Base-by-base conservation (phyloP, 1,140 invertebrate species). In the Dolichoris vasculosae region DNA sequence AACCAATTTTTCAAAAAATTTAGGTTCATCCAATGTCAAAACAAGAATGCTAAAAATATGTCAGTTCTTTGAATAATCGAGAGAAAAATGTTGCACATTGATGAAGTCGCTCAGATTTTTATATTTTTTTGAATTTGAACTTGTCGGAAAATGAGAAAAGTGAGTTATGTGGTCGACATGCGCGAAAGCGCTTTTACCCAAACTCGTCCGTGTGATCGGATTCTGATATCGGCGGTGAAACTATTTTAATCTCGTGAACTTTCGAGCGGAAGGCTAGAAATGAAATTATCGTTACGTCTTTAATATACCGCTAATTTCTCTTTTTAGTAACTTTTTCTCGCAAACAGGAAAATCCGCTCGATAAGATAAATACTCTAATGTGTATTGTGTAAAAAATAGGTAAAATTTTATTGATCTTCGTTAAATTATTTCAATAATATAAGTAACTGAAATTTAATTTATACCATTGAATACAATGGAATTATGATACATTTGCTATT, bases 161-260 rank as follows among this genome's bases (percentile, higher is more conserved):
- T 59, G 79, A 82, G 64, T 71, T 82, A 73, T 75, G 32, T n/a
- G 30, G 64, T 13, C 46, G 79, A 35, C 43, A 64, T 38, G 79
- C 43, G 17, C 13, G 8, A n/a, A 20, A 40, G 43, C 59, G 64
- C 43, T 69, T 82, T 82, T 71, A 32, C 64, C 78, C 11, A 63
- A 63, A 35, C 35, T 26, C 51, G 48, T 77, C 4, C 13, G 30
- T 77, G 26, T 38, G 81, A 73, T 82, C 81, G 81, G 40, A 63
- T 46, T 83, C 55, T 76, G 82, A 76, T 83, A 83, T 55, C 55
- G 55, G 59, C 17, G 43, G 55, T 26, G 26, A 69, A 84, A 84
- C 83, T 84, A 84, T 84, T 84, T 84, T 84, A 78, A 84, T 78
- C 83, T 78, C 75, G 15, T 15, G 26, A 59, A 83, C 51, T 83